Percentiles rank a stretch among this genome's conserved stretches.
Evolutionary conservation across 1,140 invertebrate genomes (phyloP).

Genomic region (Ceratosolen fusciceps): DNA sequence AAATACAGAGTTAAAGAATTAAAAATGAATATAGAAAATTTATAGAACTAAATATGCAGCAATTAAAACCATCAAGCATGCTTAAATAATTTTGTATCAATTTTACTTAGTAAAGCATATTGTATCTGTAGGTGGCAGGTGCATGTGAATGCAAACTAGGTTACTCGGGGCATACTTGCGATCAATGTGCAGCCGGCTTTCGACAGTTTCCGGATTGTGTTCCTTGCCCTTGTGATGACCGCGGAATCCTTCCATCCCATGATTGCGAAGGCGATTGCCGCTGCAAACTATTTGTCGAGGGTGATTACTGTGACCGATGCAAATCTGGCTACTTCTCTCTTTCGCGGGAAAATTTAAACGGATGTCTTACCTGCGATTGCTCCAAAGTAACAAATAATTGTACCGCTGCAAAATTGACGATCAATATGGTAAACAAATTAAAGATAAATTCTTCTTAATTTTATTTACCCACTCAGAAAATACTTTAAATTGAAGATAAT

Average conservation of each 20-base stretch:
- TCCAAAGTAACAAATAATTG: conserved; percentile 88
- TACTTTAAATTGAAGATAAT: too few species aligned
- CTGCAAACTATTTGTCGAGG: conserved; percentile 89
- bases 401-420: conserved; percentile 74
- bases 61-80: too few species aligned
- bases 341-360: conserved; percentile 80
- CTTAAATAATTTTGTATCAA: too few species aligned
- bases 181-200: conserved; percentile 86
- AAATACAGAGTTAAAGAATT: too few species aligned
- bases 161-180: conserved; percentile 86
- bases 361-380: conserved; percentile 93
- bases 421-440: conserved; percentile 74
- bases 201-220: conserved; percentile 85
- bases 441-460: too few species aligned
- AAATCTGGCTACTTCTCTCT: conserved; percentile 89
- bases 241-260: conserved; percentile 77
- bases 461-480: too few species aligned
- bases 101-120: not conserved
- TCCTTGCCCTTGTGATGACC: conserved; percentile 84
- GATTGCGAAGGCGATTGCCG: conserved; percentile 86
- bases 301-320: conserved; percentile 86
- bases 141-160: conserved; percentile 87
- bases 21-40: too few species aligned
- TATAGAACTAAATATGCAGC: too few species aligned
- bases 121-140: conserved; percentile 74